Base-by-base conservation (phyloP, 2,888 invertebrate genomes). In the Drosophila robusta region DNA sequence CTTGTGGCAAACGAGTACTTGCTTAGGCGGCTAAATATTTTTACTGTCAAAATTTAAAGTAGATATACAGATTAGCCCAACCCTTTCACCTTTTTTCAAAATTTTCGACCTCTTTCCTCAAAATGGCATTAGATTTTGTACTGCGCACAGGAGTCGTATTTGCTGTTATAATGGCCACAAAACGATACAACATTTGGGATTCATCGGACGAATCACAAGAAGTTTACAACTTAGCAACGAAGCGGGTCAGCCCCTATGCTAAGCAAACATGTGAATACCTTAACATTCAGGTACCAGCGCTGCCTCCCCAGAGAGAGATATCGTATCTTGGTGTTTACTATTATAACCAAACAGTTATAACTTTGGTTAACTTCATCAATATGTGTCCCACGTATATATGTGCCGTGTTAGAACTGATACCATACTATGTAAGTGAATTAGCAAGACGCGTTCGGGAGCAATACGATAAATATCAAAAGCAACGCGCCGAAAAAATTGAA, bases 81-180 rank as follows among this genome's bases (percentile, higher is more conserved):
- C 36, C 11, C 26, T 9, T 26, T 45, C 41, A 36, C 4, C 3
- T 9, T 38, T n/a, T 45, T 46, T 2, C 8, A 18, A 29, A 36
- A 29, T n/a, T 18, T 1, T 18, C 26, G 1, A 32, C 42, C 0
- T 14, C 5, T 32, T 29, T 24, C 4, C 3, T 7, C 1, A 54
- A 34, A 52, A 81, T 87, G 89, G 55, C 60, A 14, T 14, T 85
- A 11, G 56, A 72, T 32, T 49, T 73, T 1, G 29, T 70, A 14
- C 51, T 79, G 18, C 79, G 79, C 16, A 45, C 80, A 5, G 86
- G 89, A 32, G 61, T 67, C 8, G 82, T 87, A 1, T 65, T 57
- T 26, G 77, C 62, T 7, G 65, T 89, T 4, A 44, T 85, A 12
- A 26, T 81, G 18, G 66, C 42, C 18, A 81, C 86, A 14, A 68